Percentiles rank a stretch among this genome's conserved stretches.
phyloP scores from a whole-genome alignment of 2,888 invertebrate genomes.

The Scaptomyza caliginosa region DNA sequence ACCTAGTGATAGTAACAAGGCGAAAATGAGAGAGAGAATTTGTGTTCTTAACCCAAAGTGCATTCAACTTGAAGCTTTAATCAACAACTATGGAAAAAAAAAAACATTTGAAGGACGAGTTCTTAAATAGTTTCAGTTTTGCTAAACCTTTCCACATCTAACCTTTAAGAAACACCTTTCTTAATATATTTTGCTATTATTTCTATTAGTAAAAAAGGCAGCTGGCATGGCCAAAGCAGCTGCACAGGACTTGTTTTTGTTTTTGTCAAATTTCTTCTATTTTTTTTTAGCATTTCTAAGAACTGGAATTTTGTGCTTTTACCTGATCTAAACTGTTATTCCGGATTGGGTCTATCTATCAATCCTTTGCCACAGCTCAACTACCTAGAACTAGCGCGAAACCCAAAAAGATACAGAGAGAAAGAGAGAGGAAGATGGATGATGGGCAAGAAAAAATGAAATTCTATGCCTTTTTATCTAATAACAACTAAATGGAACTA shows the following conservation, averaged over 20 bases:
- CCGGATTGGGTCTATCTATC: conserved; percentile 2
- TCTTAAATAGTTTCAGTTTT: too few species aligned
- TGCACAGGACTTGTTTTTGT: conserved; percentile 10
- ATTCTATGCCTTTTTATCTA: conserved; percentile 34
- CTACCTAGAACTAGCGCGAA: conserved; percentile 33
- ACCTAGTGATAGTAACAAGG: conserved; percentile 1
- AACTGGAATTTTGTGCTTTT: conserved; percentile 18
- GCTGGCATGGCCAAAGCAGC: conserved; percentile 2
- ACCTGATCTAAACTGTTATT: conserved; percentile 28
- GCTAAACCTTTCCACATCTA: too few species aligned
- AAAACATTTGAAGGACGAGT: not conserved
- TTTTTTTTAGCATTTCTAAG: conserved; percentile 11
- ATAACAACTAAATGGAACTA: conserved; percentile 40
- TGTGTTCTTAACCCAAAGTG: conserved; percentile 29
- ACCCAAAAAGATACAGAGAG: not conserved
- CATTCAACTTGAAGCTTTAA: conserved; percentile 41
- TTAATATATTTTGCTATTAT: too few species aligned
- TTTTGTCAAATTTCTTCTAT: not conserved
- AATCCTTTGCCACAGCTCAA: conserved; percentile 6
- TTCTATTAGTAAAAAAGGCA: conserved; percentile 14
- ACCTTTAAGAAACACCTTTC: too few species aligned
- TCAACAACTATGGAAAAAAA: too few species aligned
- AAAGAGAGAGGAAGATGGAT: not conserved
- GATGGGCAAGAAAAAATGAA: conserved; percentile 14
- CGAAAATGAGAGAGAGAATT: conserved; percentile 28